Base-by-base conservation (phyloP, 2,888 invertebrate genomes). In the Diarsia brunnea region DNA sequence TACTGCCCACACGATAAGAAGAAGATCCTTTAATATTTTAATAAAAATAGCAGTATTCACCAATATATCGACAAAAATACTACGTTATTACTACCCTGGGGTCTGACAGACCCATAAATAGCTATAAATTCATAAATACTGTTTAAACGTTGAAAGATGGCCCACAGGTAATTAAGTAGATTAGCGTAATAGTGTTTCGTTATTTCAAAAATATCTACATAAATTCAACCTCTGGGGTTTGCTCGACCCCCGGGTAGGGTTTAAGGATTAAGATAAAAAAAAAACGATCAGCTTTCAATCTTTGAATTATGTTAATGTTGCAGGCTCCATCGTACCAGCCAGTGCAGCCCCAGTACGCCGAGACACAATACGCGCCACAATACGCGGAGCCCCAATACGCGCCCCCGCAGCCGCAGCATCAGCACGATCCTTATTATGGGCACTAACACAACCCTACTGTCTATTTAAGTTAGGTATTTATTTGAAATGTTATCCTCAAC, bases 391-490 rank as follows among this genome's bases (percentile, higher is more conserved):
- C 78, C 16, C 86, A 81, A 45, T 76, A 81, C 53, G 73, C 78
- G 45, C 74, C 85, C 47, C 81, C 83, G 65, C 82, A 91, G 58
- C 89, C 84, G 69, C 81, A 91, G 65, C 89, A 92, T 68, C 89
- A 75, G 43, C 93, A 96, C 88, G 95, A 96, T 81, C 95, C 95
- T 63, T 95, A 96, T 84, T 93, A 95, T 72, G 95, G 94, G 65
- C 91, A 93, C 71, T 95, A 87, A 92, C 65, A n/a, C 43, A 73
- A 73, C 21, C 14, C 43, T 49, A 55, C 4, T 21, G 21, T n/a
- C 4, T 60, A 72, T 58, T 49, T 47, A 51, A 47, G 10, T 51
- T 79, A n/a, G n/a, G n/a, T n/a, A 73, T 47, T 55, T 27, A 51
- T 45, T 38, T 45, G 2, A 5, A 47, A 68, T 65, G 19, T 49